Conservation (phyloP, 2,113 vertebrate genomes). For the Ciconia maguari region DNA sequence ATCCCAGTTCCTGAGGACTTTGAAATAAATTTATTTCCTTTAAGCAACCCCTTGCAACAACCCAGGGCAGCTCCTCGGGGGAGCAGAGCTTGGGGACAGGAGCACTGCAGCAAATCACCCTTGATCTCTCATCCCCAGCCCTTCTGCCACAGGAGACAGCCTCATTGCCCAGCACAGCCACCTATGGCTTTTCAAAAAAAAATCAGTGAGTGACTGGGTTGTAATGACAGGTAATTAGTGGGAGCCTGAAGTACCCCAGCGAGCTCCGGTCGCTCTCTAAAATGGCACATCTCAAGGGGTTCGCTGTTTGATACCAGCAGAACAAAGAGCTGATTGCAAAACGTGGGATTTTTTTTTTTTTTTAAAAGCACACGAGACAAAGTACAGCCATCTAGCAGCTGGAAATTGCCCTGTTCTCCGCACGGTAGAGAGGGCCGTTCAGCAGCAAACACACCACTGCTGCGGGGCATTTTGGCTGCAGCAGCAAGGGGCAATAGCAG, state of each 20-base stretch:
- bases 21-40: background rate
- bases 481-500: background rate
- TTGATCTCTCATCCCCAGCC: background rate
- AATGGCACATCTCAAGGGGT: background rate
- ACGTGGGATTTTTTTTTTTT: background rate
- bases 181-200: background rate
- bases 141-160: background rate
- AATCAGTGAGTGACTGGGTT: background rate
- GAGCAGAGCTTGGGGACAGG: too few species aligned
- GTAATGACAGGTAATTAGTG: background rate
- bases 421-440: rapidly evolving
- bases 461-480: background rate
- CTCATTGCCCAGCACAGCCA: background rate
- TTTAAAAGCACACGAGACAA: background rate
- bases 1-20: background rate
- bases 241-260: background rate
- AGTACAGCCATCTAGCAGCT: background rate
- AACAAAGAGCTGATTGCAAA: background rate
- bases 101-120: background rate
- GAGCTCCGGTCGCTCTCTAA: background rate
- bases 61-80: background rate
- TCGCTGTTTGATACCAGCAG: background rate
- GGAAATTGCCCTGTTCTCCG: background rate
- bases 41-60: background rate
- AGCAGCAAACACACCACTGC: rapidly evolving